A percentile compares a stretch with the other conserved stretches of the same genome.
Conservation (phyloP, 2,113 vertebrate species). For the Spea multiplicata region DNA sequence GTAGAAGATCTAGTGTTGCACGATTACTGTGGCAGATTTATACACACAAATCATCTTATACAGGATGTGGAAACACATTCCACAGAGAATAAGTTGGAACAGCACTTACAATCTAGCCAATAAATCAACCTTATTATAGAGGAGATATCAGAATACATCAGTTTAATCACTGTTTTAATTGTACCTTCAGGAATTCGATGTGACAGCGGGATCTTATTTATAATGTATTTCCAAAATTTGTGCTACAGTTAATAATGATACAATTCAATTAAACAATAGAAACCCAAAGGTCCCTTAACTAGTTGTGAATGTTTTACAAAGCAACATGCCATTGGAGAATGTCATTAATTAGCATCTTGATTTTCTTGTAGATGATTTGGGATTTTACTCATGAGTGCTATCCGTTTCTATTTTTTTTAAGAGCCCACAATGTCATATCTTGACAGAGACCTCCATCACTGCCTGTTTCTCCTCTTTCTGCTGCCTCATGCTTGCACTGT, state of each 20-base stretch:
- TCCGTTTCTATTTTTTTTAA: too few relatives aligned
- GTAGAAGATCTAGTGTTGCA: slow-evolving; percentile 18
- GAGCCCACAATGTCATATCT: too few relatives aligned
- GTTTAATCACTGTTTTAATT: slow-evolving; percentile 18
- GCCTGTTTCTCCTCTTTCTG: too few relatives aligned
- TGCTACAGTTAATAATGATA: neutral
- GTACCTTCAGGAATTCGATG: neutral
- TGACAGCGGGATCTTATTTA: slow-evolving; percentile 16
- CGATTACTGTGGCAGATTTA: slow-evolving; percentile 40
- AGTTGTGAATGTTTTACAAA: too few relatives aligned
- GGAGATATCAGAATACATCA: slow-evolving; percentile 16
- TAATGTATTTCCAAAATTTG: neutral
- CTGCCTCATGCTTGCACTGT: too few relatives aligned
- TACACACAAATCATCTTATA: slow-evolving; percentile 25
- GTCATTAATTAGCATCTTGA: too few relatives aligned
- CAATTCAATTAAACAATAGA: too few relatives aligned
- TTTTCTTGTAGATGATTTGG: too few relatives aligned
- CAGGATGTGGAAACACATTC: slow-evolving; percentile 42
- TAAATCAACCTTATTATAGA: slow-evolving; percentile 35
- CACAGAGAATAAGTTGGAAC: slow-evolving; percentile 14
- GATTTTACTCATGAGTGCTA: too few relatives aligned
- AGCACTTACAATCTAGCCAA: slow-evolving; percentile 21
- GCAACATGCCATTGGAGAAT: too few relatives aligned
- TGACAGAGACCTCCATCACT: too few relatives aligned
- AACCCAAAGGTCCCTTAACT: too few relatives aligned